These are phyloP conservation scores for Piaya cayana DNA, from an alignment of 2,113 vertebrate species.

Conservation along the genomic window DNA sequence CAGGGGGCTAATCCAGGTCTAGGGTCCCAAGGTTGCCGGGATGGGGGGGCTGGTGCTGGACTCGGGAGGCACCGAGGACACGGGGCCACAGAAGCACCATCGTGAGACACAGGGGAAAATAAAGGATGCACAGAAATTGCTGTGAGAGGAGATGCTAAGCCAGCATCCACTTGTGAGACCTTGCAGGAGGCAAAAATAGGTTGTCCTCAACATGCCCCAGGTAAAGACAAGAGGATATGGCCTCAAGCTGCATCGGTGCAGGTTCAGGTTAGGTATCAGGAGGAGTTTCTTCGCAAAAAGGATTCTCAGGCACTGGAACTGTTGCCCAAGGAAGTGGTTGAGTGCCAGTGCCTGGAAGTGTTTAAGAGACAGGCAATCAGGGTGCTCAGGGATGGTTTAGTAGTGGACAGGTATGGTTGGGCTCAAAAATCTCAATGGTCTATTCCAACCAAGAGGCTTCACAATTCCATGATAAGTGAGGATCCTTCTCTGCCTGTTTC, in stretches of 20 bases:
- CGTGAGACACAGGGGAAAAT: background rate
- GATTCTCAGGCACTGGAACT: too few species aligned
- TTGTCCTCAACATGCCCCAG: background rate
- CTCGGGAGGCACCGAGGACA: background rate
- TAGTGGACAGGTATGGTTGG: too few species aligned
- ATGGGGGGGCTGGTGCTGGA: background rate
- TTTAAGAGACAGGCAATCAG: too few species aligned
- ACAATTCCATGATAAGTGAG: background rate
- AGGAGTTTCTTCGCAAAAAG: too few species aligned
- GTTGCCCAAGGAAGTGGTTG: too few species aligned
- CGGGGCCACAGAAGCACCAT: background rate
- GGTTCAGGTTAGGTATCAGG: too few species aligned
- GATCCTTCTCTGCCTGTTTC: background rate
- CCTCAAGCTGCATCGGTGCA: too few species aligned
- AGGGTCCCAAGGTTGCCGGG: background rate
- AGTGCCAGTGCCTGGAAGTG: too few species aligned
- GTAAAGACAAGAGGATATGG: too few species aligned
- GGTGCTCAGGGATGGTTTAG: too few species aligned
- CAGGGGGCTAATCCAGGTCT: accelerated
- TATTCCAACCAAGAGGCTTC: too few species aligned
- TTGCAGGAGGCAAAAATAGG: background rate
- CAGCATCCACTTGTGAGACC: background rate
- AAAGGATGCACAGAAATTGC: background rate
- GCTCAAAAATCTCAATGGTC: too few species aligned
- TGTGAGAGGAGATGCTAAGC: background rate